Conservation (phyloP, 1,140 invertebrate genomes). For the Microplitis mediator region DNA sequence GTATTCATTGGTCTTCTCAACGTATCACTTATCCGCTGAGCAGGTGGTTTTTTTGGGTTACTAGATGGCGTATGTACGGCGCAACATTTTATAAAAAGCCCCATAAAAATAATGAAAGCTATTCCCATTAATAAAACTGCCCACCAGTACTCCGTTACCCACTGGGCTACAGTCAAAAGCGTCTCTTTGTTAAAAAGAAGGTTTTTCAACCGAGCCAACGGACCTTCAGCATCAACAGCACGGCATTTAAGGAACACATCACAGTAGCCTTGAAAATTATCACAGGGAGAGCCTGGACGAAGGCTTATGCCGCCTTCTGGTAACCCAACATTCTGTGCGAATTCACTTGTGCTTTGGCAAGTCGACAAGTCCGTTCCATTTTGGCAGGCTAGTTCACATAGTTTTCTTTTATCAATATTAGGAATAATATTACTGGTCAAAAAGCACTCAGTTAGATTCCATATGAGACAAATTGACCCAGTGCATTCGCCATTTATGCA, state of each 20-base stretch:
- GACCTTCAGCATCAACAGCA: conserved; percentile 97
- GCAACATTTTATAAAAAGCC: conserved; percentile 98
- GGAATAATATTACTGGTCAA: conserved; percentile 83
- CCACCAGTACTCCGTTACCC: conserved; percentile 91
- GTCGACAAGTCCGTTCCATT: conserved; percentile 76
- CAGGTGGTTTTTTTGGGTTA: conserved; percentile 91
- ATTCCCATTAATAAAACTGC: conserved; percentile 91
- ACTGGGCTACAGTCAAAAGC: conserved; percentile 82
- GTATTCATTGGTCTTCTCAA: conserved; percentile 88
- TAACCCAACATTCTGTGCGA: conserved; percentile 75
- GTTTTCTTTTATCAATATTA: conserved; percentile 83
- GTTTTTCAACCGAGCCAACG: conserved; percentile 94
- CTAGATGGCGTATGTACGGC: conserved; percentile 98
- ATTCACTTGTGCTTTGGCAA: conserved; percentile 88
- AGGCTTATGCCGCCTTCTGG: conserved; percentile 86
- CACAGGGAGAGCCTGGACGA: conserved; percentile 93
- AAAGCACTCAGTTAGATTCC: conserved; percentile 95
- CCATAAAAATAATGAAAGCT: conserved; percentile 93
- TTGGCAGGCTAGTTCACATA: conserved; percentile 97
- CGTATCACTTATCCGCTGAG: conserved; percentile 84
- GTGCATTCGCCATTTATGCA: conserved; percentile 93
- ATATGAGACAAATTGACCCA: conserved; percentile 93
- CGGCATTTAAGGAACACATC: conserved; percentile 98
- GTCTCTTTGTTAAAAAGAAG: conserved; percentile 93
- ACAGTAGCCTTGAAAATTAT: conserved; percentile 98